These are phyloP conservation scores for Phortica variegata DNA, from an alignment of 1,140 invertebrate species.

Conservation along the genomic window DNA sequence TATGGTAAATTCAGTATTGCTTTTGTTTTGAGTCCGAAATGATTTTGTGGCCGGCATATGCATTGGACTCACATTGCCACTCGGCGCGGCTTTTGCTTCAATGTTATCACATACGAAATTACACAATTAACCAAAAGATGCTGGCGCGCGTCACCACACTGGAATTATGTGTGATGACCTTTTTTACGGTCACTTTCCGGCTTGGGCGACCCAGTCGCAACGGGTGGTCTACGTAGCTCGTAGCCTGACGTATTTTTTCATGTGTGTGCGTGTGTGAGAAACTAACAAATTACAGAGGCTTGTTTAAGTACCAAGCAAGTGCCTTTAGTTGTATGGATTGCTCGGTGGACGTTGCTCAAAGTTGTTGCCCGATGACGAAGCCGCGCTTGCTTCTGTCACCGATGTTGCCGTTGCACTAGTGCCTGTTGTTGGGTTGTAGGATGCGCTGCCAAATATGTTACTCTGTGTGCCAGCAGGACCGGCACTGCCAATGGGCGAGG, in stretches of 20 bases:
- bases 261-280: no score
- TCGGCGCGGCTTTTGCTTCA: constrained; percentile 24
- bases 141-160: no score
- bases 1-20: constrained; percentile 1
- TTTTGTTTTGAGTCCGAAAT: background rate
- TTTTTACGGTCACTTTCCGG: constrained; percentile 22
- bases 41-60: background rate
- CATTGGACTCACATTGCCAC: no score
- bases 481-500: constrained; percentile 56
- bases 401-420: constrained; percentile 16
- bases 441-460: constrained; percentile 44
- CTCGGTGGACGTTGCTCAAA: constrained; percentile 21
- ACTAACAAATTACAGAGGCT: no score
- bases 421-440: constrained; percentile 11
- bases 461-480: constrained; percentile 52
- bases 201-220: constrained; percentile 1
- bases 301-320: no score
- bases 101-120: constrained; percentile 40
- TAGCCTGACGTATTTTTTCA: constrained; percentile 31
- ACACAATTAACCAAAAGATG: constrained; percentile 45
- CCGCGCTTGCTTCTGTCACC: constrained; percentile 2
- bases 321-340: no score
- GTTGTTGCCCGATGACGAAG: no score
- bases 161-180: constrained; percentile 31
- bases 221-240: constrained; percentile 49